Evolutionary conservation across 2,888 invertebrate genomes (phyloP), one percentile per base, ranked within the genome.

Genomic region (Pachycephus smyrnensis): DNA sequence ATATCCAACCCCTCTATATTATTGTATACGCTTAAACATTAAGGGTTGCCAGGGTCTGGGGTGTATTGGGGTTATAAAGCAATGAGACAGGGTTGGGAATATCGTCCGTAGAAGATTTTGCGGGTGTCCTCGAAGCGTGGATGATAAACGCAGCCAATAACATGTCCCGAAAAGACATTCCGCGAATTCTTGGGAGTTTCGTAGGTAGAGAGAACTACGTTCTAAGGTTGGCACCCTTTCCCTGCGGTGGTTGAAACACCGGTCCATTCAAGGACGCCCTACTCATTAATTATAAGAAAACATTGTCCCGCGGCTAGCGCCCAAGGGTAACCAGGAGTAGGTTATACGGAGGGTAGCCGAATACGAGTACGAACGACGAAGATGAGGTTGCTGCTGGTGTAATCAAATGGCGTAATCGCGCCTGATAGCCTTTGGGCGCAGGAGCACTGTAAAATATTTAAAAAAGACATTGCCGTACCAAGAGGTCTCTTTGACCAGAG

Each of bases 231-330:
- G 40, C 40, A 15, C 40, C 40, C 6, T 55, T 55, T 15, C 23
- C 40, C 15, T 23, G 40, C 82, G 87, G 87, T 88, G 86, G 82
- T 87, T 32, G 71, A 86, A 85, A 87, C 82, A 79, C 84, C 77
- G 86, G 88, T 88, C 87, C 88, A 89, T 90, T 90, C 88, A 86
- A 81, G 83, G 84, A 80, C 85, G 85, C 84, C 81, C 81, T 85
- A 82, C 85, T 89, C 89, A 89, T 90, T 90, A 90, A 90, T 90
- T 90, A 90, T 88, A 90, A 89, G 88, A 90, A 90, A 89, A 90
- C 89, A 90, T 88, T 88, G 87, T 87, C 86, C 85, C 75, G 81
- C 81, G 83, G 82, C 80, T 83, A 80, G 82, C 80, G 80, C 76
- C 30, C 71, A 71, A 15, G 40, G 23, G 2, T 55, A 55, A 55